phyloP scores from a whole-genome alignment of 1,140 invertebrate genomes.

The Pseudomyrmex dendroicus region DNA sequence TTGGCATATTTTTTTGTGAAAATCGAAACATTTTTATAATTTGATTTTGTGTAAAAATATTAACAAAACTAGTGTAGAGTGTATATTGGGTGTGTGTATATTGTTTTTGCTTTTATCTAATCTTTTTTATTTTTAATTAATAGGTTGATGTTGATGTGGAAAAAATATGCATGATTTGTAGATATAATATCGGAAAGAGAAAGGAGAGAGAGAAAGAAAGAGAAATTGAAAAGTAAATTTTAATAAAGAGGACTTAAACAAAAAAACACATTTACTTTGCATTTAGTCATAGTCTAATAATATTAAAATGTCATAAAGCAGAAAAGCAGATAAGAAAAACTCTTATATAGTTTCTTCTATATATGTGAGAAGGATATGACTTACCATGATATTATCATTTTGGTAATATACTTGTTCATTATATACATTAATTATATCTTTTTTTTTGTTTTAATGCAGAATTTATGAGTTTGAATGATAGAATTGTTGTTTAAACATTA shows the following conservation, averaged over 20 bases:
- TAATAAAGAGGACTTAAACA: conserved; percentile 12
- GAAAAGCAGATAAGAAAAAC: conserved; percentile 31
- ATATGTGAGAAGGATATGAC: conserved; percentile 52
- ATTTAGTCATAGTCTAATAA: conserved; percentile 48
- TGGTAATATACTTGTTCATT: conserved; percentile 22
- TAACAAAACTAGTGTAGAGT: not conserved
- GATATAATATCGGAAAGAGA: not conserved
- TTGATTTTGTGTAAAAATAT: not conserved
- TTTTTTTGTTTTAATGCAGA: too few relatives aligned
- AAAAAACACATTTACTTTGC: conserved; percentile 14
- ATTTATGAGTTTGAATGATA: too few relatives aligned
- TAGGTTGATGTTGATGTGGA: not conserved
- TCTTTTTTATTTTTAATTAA: conserved; percentile 36
- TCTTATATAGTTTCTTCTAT: conserved; percentile 42
- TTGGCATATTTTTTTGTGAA: not conserved
- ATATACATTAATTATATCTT: too few relatives aligned
- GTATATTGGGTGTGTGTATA: not conserved
- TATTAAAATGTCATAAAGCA: conserved; percentile 8
- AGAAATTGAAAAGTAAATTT: conserved; percentile 30
- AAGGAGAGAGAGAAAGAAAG: too few relatives aligned
- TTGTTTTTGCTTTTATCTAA: conserved; percentile 5
- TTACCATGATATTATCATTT: conserved; percentile 56
- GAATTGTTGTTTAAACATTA: too few relatives aligned
- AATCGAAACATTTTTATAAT: not conserved
- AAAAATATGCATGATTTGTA: conserved; percentile 32